A percentile compares a stretch with the other conserved stretches of the same genome.
phyloP scores from a whole-genome alignment of 2,113 vertebrate species.

The Rana temporaria region DNA sequence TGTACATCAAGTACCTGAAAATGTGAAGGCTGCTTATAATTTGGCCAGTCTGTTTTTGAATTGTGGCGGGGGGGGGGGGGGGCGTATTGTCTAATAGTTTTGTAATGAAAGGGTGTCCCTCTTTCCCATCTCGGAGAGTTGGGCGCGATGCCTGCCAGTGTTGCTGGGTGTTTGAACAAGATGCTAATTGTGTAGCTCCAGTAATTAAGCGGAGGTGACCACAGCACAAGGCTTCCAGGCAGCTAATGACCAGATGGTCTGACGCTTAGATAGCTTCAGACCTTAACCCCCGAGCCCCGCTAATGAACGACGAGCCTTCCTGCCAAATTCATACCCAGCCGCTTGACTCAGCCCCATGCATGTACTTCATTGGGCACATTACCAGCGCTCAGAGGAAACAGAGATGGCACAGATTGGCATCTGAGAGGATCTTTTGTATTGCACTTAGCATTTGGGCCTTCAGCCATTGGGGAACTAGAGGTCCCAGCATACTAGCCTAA shows the following conservation, averaged over 20 bases:
- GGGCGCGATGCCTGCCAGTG: too few species aligned
- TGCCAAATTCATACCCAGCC: neutral
- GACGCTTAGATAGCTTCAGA: neutral
- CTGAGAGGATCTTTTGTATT: neutral
- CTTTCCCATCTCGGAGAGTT: too few species aligned
- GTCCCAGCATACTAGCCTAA: too few species aligned
- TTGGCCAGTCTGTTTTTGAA: too few species aligned
- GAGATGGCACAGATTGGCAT: neutral
- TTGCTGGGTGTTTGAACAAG: constrained; percentile 7
- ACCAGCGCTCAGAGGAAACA: neutral
- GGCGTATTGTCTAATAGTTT: too few species aligned
- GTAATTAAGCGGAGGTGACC: constrained; percentile 35
- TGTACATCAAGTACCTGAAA: too few species aligned
- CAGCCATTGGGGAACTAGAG: too few species aligned
- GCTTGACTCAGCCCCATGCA: neutral
- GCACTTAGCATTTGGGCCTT: neutral
- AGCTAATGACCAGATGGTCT: constrained; percentile 55
- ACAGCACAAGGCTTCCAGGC: constrained; percentile 7
- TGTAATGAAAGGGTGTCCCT: too few species aligned
- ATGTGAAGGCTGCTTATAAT: too few species aligned
- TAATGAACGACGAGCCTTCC: constrained; percentile 28
- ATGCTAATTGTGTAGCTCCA: constrained; percentile 26
- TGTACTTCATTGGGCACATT: too few species aligned
- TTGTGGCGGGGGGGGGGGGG: too few species aligned
- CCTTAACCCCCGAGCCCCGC: constrained; percentile 31